Conservation (phyloP, 2,888 invertebrate genomes). For the Carabus problematicus region DNA sequence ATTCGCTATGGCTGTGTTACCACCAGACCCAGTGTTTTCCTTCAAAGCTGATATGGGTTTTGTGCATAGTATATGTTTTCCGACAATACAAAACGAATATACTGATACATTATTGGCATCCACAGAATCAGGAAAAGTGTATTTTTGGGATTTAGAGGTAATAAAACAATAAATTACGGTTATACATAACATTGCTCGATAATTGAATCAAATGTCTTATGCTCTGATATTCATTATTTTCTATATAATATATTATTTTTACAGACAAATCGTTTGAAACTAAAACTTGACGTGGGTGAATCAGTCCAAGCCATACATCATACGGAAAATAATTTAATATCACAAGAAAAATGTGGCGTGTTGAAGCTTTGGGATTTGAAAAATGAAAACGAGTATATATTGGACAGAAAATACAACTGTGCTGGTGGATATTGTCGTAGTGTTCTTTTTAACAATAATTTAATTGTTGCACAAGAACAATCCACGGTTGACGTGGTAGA, state of each 20-base stretch:
- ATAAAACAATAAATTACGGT: constrained; percentile 44
- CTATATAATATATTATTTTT: constrained; percentile 50
- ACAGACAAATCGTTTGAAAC: constrained; percentile 74
- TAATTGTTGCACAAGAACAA: constrained; percentile 72
- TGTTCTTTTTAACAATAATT: constrained; percentile 65
- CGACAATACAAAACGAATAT: constrained; percentile 62
- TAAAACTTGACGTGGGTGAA: constrained; percentile 71
- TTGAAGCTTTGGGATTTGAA: constrained; percentile 70
- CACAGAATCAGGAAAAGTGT: constrained; percentile 75
- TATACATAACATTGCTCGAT: not conserved
- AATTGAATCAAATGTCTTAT: not conserved
- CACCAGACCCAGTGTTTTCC: constrained; percentile 79
- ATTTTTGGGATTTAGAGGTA: constrained; percentile 83
- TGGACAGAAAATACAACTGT: constrained; percentile 65
- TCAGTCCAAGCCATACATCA: constrained; percentile 70
- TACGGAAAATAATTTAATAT: constrained; percentile 68
- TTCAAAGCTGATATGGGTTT: constrained; percentile 76
- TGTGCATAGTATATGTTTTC: constrained; percentile 76
- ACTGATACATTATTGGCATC: constrained; percentile 74
- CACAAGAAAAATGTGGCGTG: constrained; percentile 77
- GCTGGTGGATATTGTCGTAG: constrained; percentile 78
- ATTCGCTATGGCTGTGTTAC: constrained; percentile 72
- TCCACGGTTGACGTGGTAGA: constrained; percentile 61
- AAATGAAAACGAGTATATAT: constrained; percentile 67
- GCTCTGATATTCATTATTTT: not conserved